Conservation (phyloP, 2,797 vertebrate genomes). For the Micromesistius poutassou region DNA sequence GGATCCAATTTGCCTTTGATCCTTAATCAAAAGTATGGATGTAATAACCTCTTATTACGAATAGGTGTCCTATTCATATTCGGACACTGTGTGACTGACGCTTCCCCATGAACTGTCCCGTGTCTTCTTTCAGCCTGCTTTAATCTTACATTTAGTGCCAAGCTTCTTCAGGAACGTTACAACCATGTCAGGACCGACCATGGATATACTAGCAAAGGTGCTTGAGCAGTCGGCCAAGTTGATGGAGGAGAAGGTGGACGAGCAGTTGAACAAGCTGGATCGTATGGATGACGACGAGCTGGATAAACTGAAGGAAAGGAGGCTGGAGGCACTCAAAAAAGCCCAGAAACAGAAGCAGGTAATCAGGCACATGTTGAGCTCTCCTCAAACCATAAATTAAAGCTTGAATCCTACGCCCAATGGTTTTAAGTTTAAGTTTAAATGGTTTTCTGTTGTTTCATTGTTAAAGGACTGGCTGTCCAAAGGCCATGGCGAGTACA, state of each 20-base stretch:
- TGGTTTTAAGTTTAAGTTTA: neutral
- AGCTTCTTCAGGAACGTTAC: slow-evolving; percentile 11
- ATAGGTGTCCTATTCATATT: neutral
- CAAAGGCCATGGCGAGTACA: slow-evolving; percentile 95
- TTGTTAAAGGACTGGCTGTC: slow-evolving; percentile 88
- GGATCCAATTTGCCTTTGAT: no score
- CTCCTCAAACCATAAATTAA: neutral
- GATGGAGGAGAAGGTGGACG: slow-evolving; percentile 89
- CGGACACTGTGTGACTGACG: neutral
- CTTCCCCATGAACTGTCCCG: neutral
- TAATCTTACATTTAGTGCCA: slow-evolving; percentile 11
- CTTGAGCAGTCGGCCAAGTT: slow-evolving; percentile 85
- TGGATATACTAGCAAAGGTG: slow-evolving; percentile 82
- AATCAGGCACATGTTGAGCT: slow-evolving; percentile 7
- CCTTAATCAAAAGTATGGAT: no score
- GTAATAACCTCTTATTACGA: no score
- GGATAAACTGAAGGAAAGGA: slow-evolving; percentile 86
- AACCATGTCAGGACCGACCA: slow-evolving; percentile 79
- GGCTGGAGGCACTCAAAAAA: slow-evolving; percentile 90
- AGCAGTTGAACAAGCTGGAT: slow-evolving; percentile 85
- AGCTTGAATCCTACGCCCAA: neutral
- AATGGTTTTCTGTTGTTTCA: slow-evolving; percentile 4
- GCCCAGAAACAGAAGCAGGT: slow-evolving; percentile 98
- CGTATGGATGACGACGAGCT: slow-evolving; percentile 92
- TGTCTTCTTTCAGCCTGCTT: neutral